A percentile compares a stretch with the other conserved stretches of the same genome.
Conservation (phyloP, 2,888 invertebrate species). For the Lymantria dispar region DNA sequence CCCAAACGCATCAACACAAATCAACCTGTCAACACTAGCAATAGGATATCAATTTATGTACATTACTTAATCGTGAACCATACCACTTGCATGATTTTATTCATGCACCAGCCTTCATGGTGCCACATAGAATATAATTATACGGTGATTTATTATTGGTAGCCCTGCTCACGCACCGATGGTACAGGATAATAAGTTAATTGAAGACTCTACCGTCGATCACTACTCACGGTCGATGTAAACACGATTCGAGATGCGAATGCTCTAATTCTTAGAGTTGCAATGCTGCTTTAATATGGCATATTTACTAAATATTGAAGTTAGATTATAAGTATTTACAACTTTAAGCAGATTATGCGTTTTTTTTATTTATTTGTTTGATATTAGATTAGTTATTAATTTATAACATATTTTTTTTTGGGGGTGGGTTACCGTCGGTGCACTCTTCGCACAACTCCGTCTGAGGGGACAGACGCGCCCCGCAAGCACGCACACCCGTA, state of each 20-base stretch:
- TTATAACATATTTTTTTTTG: no score
- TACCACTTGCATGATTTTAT: slow-evolving; percentile 5
- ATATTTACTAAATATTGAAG: neutral
- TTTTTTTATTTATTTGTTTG: no score
- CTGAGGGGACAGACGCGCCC: no score
- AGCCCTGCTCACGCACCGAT: slow-evolving; percentile 29
- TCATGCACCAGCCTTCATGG: slow-evolving; percentile 17
- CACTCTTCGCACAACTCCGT: no score
- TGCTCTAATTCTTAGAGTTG: slow-evolving; percentile 44
- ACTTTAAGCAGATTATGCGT: no score
- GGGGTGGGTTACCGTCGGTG: no score
- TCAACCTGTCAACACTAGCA: slow-evolving; percentile 4
- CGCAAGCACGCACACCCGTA: no score
- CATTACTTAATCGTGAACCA: slow-evolving; percentile 11
- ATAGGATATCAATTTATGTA: neutral
- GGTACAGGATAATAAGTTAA: slow-evolving; percentile 36
- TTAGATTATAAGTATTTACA: no score
- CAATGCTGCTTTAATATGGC: slow-evolving; percentile 31
- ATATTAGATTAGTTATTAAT: no score
- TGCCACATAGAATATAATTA: slow-evolving; percentile 27
- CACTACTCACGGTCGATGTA: slow-evolving; percentile 52
- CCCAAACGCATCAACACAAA: slow-evolving; percentile 1
- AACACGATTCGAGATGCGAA: slow-evolving; percentile 46
- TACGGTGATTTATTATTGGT: slow-evolving; percentile 29
- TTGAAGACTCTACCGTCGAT: slow-evolving; percentile 54